Percentiles rank a stretch among this genome's conserved stretches.
Conservation (phyloP, 2,113 vertebrate genomes). For the Daboia siamensis region DNA sequence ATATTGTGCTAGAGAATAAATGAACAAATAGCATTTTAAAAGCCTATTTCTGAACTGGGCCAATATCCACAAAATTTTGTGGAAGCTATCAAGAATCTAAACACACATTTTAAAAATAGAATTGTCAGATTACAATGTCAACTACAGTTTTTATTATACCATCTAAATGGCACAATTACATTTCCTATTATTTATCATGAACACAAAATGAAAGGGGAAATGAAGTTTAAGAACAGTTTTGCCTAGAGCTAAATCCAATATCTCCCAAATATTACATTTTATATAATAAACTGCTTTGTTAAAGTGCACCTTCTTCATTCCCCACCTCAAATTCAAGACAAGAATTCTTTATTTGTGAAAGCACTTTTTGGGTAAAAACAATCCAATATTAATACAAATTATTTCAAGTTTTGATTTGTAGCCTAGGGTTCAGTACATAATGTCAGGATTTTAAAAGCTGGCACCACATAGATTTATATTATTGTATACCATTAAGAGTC, state of each 20-base stretch:
- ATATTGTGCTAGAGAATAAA: not conserved
- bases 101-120: conserved; percentile 26
- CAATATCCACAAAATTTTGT: not conserved
- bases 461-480: not conserved
- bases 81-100: rapidly evolving
- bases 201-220: conserved; percentile 49
- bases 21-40: not conserved
- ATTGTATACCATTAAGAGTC: not conserved
- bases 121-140: conserved; percentile 52
- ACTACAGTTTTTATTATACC: conserved; percentile 51
- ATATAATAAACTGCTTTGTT: conserved; percentile 22
- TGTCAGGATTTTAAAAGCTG: not conserved
- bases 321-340: not conserved
- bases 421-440: not conserved
- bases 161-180: conserved; percentile 41
- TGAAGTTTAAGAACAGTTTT: conserved; percentile 47
- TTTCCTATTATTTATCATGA: conserved; percentile 55
- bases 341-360: not conserved
- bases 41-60: not conserved
- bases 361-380: not conserved
- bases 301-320: not conserved
- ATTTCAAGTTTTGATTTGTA: not conserved
- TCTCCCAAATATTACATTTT: conserved; percentile 39
- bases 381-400: not conserved
- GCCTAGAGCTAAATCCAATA: conserved; percentile 56